These are phyloP conservation scores for Platalea minor DNA, from an alignment of 2,797 vertebrate species.

Conservation along the genomic window DNA sequence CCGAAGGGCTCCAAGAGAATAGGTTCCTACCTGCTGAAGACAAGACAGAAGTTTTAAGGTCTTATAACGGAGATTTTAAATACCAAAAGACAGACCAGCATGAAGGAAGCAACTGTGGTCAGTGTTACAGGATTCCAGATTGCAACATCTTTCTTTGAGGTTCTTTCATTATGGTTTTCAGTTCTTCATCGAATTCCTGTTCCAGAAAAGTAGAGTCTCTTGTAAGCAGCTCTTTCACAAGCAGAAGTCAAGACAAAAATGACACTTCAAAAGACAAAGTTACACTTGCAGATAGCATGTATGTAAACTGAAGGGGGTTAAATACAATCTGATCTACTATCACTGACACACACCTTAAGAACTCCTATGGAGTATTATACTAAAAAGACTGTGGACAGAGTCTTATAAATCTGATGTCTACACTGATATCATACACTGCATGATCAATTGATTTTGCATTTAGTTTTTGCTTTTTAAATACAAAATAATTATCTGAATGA, in stretches of 20 bases:
- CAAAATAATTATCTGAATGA: background rate
- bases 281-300: background rate
- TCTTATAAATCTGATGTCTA: background rate
- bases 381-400: background rate
- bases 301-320: background rate
- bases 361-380: background rate
- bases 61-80: background rate
- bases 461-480: background rate
- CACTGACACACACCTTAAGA: background rate
- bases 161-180: background rate
- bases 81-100: background rate
- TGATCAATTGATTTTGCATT: background rate
- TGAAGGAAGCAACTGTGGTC: background rate
- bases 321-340: background rate
- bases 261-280: background rate
- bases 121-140: background rate
- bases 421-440: too few relatives aligned
- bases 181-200: background rate
- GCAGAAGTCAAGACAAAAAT: background rate
- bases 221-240: background rate
- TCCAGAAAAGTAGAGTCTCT: background rate
- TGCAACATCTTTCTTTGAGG: background rate
- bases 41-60: background rate
- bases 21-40: background rate
- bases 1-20: background rate